Base-by-base conservation (phyloP, 2,888 invertebrate genomes). In the Sthenelais limicola region DNA sequence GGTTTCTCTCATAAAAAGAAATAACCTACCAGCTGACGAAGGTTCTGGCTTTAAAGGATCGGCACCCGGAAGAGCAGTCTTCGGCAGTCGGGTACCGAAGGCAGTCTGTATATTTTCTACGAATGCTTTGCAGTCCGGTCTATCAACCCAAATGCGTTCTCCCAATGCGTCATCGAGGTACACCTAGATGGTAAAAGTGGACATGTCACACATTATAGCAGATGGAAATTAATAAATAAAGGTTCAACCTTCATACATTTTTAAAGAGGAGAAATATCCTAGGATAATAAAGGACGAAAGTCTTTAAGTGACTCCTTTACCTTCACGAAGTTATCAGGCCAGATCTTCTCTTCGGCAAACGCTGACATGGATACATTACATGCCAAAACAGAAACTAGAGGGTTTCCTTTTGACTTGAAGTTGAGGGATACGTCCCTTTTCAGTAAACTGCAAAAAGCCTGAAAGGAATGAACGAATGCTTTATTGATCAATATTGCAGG, bases 151-250 rank as follows among this genome's bases (percentile, higher is more conserved):
- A 78, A 94, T 91, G 47, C 97, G 90, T 83, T 98, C 98, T 52
- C 94, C 95, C 0, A 96, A 89, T 0, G 97, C 95, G 89, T 98
- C 98, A 84, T 98, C 98, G 74, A 97, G 92, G 87, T 96, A 98
- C 0, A 95, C 91, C 92, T 94, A 82, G 5, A 88, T 77, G 0
- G 33, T 24, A 26, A 43, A 9, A 38, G 47, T 18, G 38, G 0
- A 43, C 18, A 43, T 43, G 43, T n/a, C n/a, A n/a, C n/a, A n/a
- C n/a, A n/a, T n/a, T n/a, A n/a, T n/a, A n/a, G n/a, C n/a, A n/a
- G n/a, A n/a, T n/a, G n/a, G n/a, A n/a, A n/a, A n/a, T n/a, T n/a
- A n/a, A n/a, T n/a, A n/a, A n/a, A n/a, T n/a, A n/a, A n/a, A n/a
- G n/a, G n/a, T n/a, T n/a, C n/a, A n/a, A n/a, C n/a, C n/a, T n/a